Evolutionary conservation across 2,113 vertebrate genomes (phyloP).

Genomic region (Prionailurus viverrinus): DNA sequence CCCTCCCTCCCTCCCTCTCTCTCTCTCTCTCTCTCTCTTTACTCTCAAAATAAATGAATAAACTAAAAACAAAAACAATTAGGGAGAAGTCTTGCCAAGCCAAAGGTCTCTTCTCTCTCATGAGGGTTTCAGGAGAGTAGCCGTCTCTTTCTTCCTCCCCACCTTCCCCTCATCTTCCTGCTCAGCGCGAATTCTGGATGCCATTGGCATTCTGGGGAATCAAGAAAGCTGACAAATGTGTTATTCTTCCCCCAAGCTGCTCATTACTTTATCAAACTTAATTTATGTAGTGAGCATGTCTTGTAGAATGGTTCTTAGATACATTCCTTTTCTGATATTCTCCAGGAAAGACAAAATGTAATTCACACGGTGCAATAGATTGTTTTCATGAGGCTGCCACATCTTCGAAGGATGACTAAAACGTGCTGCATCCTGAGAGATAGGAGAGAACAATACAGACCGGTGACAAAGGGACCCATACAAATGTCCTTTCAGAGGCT

Average conservation of each 20-base stretch:
- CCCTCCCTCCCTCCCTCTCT: accelerated
- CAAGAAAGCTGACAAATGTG: background rate
- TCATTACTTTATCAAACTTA: background rate
- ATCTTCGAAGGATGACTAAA: background rate
- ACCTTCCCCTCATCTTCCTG: background rate
- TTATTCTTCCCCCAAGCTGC: background rate
- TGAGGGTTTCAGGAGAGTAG: background rate
- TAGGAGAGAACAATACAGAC: conserved; percentile 18
- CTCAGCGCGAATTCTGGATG: background rate
- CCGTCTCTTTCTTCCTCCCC: background rate
- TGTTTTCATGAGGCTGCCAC: conserved; percentile 23
- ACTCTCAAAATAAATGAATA: too few species aligned
- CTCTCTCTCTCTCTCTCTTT: background rate
- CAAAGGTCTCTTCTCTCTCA: background rate
- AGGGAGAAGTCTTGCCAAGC: background rate
- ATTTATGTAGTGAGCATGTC: background rate
- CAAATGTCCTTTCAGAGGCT: background rate
- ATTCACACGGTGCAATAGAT: conserved; percentile 7
- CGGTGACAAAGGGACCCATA: background rate
- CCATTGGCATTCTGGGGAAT: background rate
- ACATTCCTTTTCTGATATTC: conserved; percentile 46
- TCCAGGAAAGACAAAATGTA: background rate
- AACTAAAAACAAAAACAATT: too few species aligned
- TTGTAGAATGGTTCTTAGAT: background rate
- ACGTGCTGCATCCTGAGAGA: conserved; percentile 32